Base-by-base conservation (phyloP, 2,113 vertebrate genomes). In the Machaerirhynchus nigripectus region DNA sequence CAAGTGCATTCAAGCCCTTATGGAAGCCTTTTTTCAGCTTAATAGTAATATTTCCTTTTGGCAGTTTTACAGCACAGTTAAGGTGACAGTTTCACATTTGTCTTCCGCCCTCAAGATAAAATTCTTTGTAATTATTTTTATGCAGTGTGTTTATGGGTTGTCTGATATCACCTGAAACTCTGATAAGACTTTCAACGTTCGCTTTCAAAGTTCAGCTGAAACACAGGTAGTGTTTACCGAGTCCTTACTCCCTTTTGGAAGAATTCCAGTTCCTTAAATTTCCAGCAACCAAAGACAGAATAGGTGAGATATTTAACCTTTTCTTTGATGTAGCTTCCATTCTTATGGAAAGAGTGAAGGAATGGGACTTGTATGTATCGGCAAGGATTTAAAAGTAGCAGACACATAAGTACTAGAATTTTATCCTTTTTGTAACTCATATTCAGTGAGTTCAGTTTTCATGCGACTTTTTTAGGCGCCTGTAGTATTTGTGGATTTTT, bases 131-230 rank as follows among this genome's bases (percentile, higher is more conserved):
- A 82, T 91, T 59, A 78, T 39, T 87, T 96, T 93, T 70, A 61
- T 94, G 87, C 92, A 76, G 75, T 78, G 53, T 84, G 89, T 97
- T 97, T 90, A 91, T 84, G 60, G 67, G 80, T 77, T 96, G 59
- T 67, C 68, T 89, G 77, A 87, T 97, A 89, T 75, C 84, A 94
- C 75, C 91, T 95, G 91, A 91, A 95, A 84, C 92, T 96, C 77
- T 83, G 92, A 88, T 96, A 94, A 93, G 80, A 49, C 91, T 94
- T 91, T 40, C 40, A 87, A 52, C 3, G 26, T 91, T 95, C 39
- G 1, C 81, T 95, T 95, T 92, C 76, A 88, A 95, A 95, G 89
- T 88, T 93, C 85, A 89, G 31, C 71, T 71, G 71, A 47, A 82
- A 15, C 57, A 56, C 30, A 76, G 65, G 71, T 77, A 50, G 18